Base-by-base conservation (phyloP, 2,113 vertebrate species). In the Pomatorhinus ruficollis region DNA sequence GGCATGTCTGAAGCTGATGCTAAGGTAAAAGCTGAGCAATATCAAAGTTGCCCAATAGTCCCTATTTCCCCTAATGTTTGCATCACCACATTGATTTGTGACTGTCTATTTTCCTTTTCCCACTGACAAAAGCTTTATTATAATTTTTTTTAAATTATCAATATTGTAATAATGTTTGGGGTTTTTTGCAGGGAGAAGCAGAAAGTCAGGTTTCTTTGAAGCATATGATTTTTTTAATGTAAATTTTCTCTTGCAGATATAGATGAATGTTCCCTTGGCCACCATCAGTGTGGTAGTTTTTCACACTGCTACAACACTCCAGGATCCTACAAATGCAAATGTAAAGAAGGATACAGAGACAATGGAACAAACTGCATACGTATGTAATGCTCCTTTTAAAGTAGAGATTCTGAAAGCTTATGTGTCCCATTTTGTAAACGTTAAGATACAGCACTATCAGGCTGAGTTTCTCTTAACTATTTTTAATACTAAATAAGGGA, bases 241-340 rank as follows among this genome's bases (percentile, higher is more conserved):
- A 93, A 60, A 30, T 74, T 97, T 97, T 97, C 35, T 66, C n/a
- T 72, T 95, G 33, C 98, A 99, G 99, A 99, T 93, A 97, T 99
- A 93, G 98, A 99, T 54, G 99, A 99, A 94, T 99, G 99, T 81
- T 96, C 98, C 69, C 98, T 98, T 24, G 98, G 98, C 44, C 98
- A 98, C 88, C 98, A 98, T 95, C 98, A 98, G 24, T 99, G 99
- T 96, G 98, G 98, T 91, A 86, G 93, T 77, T 98, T 98, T 59
- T 98, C 99, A 65, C 98, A 95, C 68, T 99, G 99, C 97, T 99
- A 99, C 98, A 99, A 99, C 93, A 97, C 98, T 23, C 98, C 97
- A 0, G 99, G 99, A 83, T 99, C 99, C 49, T 99, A 99, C 98
- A 99, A 98, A 96, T 99, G 99, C 97, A 99, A 99, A 97, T 99